A percentile compares a stretch with the other conserved stretches of the same genome.
phyloP scores from a whole-genome alignment of 2,113 vertebrate genomes.

The Brachirus orientalis region DNA sequence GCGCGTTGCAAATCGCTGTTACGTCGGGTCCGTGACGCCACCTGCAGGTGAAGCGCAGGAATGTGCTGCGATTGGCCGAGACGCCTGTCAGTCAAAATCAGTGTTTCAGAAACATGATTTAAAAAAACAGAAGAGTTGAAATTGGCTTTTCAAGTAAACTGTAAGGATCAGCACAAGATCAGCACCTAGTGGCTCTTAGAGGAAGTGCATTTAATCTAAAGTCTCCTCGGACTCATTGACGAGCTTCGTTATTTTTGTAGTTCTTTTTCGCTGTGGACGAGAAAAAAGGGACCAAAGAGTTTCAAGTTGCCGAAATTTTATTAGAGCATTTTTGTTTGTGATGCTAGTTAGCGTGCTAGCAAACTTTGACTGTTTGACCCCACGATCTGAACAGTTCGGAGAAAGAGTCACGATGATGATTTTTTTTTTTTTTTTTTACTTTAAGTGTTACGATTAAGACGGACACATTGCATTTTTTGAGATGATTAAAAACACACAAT shows the following conservation, averaged over 20 bases:
- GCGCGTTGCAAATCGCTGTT: too few species aligned
- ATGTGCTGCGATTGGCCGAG: neutral
- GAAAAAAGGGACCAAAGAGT: conserved; percentile 39
- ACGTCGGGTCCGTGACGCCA: neutral
- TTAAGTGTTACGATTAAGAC: too few species aligned
- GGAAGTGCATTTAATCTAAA: too few species aligned
- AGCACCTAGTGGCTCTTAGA: too few species aligned
- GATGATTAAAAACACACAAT: too few species aligned
- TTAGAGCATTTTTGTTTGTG: conserved; percentile 5
- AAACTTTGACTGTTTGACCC: neutral
- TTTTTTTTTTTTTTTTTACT: too few species aligned
- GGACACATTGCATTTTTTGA: too few species aligned
- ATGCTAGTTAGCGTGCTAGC: neutral
- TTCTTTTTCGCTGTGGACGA: neutral
- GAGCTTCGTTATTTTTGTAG: fast-evolving
- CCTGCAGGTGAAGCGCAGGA: neutral
- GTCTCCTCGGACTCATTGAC: too few species aligned
- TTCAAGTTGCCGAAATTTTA: conserved; percentile 15
- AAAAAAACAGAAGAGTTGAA: too few species aligned
- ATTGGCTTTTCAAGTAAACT: neutral
- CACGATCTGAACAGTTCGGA: neutral
- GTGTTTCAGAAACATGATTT: too few species aligned
- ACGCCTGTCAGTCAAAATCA: too few species aligned
- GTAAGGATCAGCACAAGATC: too few species aligned
- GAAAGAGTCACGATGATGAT: neutral